Percentiles rank a stretch among this genome's conserved stretches.
Evolutionary conservation across 2,888 invertebrate species (phyloP).

Genomic region (Dendrolimus houi): DNA sequence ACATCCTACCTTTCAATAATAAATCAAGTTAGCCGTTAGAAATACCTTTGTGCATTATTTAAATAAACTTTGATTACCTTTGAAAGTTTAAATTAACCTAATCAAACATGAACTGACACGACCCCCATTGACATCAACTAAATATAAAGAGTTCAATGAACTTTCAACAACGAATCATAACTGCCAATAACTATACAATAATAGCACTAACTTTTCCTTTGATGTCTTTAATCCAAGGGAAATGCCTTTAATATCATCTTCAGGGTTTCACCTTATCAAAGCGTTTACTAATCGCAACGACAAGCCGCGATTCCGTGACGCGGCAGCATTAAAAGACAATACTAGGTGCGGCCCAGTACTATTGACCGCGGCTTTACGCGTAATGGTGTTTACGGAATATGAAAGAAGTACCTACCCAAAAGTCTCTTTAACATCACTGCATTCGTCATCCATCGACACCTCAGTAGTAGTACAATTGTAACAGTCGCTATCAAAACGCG

Average conservation of each 20-base stretch:
- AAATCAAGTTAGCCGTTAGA: too few species aligned
- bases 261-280: neutral
- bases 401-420: conserved; percentile 15
- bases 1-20: too few species aligned
- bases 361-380: conserved; percentile 67
- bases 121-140: neutral
- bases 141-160: neutral
- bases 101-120: neutral
- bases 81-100: neutral
- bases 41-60: too few species aligned
- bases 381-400: conserved; percentile 56
- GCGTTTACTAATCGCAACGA: conserved; percentile 26
- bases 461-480: neutral
- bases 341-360: conserved; percentile 64
- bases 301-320: conserved; percentile 69
- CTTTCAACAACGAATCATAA: neutral
- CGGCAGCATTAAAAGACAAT: conserved; percentile 64
- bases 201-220: neutral
- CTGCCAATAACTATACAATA: neutral
- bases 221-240: neutral
- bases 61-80: too few species aligned
- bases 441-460: conserved; percentile 7
- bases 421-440: conserved; percentile 21
- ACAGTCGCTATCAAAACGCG: neutral
- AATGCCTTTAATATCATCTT: neutral